Conservation (phyloP, 1,140 invertebrate genomes). For the Drosophila orena region DNA sequence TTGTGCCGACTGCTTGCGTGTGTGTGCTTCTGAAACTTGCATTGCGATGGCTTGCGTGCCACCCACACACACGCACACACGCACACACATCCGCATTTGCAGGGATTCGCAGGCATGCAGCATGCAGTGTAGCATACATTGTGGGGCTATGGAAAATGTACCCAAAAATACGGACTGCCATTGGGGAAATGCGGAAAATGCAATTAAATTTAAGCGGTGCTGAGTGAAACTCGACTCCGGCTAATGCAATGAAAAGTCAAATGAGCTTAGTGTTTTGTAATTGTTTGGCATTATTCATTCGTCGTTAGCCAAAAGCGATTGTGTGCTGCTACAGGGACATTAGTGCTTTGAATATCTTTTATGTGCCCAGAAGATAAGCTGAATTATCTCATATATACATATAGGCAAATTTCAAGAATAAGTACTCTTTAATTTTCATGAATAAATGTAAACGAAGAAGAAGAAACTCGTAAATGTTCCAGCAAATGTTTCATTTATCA, state of each 20-base stretch:
- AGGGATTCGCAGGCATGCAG: constrained; percentile 9
- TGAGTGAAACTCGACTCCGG: constrained; percentile 44
- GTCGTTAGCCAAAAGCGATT: constrained; percentile 3
- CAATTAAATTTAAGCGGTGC: constrained; percentile 51
- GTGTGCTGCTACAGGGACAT: not conserved
- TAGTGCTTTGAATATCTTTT: not conserved
- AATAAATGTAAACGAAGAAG: not conserved
- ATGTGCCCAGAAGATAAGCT: too few species aligned
- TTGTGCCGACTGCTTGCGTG: not conserved
- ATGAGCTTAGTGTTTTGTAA: constrained; percentile 47
- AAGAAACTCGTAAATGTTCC: not conserved
- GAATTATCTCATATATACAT: too few species aligned
- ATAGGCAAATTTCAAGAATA: not conserved
- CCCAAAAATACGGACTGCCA: constrained; percentile 38
- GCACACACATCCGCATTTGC: constrained; percentile 13
- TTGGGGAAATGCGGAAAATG: constrained; percentile 45
- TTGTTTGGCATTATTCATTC: constrained; percentile 46
- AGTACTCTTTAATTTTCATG: too few species aligned
- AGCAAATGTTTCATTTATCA: constrained; percentile 27
- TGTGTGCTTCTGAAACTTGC: constrained; percentile 36
- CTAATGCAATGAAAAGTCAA: constrained; percentile 52
- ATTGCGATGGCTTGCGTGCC: constrained; percentile 17
- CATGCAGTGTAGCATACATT: constrained; percentile 17
- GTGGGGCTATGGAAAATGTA: constrained; percentile 32
- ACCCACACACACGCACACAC: constrained; percentile 1